Percentiles rank a stretch among this genome's conserved stretches.
Conservation (phyloP, 2,113 vertebrate species). For the Enhydra lutris region DNA sequence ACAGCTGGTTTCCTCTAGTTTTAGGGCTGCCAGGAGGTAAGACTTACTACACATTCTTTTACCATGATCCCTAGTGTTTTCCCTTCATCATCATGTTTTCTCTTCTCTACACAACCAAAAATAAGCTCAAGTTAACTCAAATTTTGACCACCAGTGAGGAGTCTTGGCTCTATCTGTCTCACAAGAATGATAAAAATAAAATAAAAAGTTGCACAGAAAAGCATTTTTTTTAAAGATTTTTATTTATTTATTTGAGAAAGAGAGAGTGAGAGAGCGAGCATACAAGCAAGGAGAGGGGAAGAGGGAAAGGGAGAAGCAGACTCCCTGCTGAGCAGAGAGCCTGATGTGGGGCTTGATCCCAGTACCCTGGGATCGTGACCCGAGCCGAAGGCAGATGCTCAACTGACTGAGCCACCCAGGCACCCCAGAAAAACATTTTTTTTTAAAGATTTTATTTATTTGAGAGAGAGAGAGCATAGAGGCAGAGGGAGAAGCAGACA, state of each 20-base stretch:
- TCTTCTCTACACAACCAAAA: not conserved
- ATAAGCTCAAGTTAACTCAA: not conserved
- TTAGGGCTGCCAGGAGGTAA: not conserved
- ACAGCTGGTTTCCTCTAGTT: not conserved
- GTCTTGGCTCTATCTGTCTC: not conserved
- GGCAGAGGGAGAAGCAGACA: no score
- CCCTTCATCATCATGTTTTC: not conserved
- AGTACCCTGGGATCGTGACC: not conserved
- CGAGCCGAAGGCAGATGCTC: no score
- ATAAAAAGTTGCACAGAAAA: not conserved
- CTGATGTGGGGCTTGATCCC: not conserved
- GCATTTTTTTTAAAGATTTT: not conserved
- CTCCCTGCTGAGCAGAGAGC: not conserved
- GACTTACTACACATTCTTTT: not conserved
- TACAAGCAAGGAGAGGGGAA: not conserved
- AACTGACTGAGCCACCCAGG: not conserved
- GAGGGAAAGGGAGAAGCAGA: not conserved
- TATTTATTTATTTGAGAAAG: not conserved
- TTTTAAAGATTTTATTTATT: no score
- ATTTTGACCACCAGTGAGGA: not conserved
- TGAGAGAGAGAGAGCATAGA: no score
- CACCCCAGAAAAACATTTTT: no score
- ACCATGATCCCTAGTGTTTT: not conserved
- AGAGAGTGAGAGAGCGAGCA: not conserved
- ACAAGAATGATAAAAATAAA: not conserved